Base-by-base conservation (phyloP, 2,888 invertebrate genomes). In the Cactoblastis cactorum region DNA sequence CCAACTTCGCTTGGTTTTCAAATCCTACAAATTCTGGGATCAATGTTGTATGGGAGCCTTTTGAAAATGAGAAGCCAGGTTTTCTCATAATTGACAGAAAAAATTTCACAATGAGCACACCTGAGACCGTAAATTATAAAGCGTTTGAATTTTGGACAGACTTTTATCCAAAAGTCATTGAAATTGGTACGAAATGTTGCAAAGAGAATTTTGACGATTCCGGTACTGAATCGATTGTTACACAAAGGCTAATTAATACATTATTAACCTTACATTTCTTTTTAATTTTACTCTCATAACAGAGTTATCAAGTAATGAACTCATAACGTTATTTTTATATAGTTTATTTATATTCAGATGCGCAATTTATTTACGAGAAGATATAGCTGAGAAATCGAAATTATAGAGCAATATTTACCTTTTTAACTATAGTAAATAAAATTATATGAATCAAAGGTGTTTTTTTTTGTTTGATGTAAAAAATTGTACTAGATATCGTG, bases 141-240 rank as follows among this genome's bases (percentile, higher is more conserved):
- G 93, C 94, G 17, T 92, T 95, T 57, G 93, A 94, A 56, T 96
- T 96, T 80, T 96, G 96, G 96, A 95, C 95, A 62, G 93, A 94
- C 55, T 95, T 95, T 74, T 96, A 95, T 71, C 96, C 96, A 0
- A 93, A 92, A 78, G 92, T 96, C 35, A 81, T 95, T 9, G 92
- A 92, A 65, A 92, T 94, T 55, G 93, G 95, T 0, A 92, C 92
- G 2, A 92, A 93, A 66, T 96, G 96, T 70, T 96, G 96, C 67
- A 94, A 95, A 70, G 90, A 90, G 54, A 78, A 78, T 12, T 74
- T 75, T 3, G 89, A 89, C 0, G 89, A 89, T 56, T 83, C 83
- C 2, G 77, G 85, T 8, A 60, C 80, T 0, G 62, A 69, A 46
- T 72, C 80, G 11, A 61, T 80, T 54, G 35, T 62, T 50, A 56